These are phyloP conservation scores for Platycercus adscitus DNA, from an alignment of 2,113 vertebrate species.

Conservation along the genomic window DNA sequence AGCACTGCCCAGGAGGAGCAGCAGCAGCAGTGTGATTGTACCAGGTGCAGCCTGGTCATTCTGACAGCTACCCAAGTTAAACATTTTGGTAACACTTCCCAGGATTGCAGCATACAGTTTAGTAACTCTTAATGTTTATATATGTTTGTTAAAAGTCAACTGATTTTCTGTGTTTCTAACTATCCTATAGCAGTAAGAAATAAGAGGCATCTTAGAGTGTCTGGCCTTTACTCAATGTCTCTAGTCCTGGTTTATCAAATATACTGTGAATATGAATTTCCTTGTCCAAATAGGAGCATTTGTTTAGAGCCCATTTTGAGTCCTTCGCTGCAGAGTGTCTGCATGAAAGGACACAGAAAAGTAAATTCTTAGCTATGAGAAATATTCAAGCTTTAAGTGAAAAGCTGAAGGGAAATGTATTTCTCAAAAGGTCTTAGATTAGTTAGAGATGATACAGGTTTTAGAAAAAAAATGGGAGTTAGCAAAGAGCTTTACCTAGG, in stretches of 20 bases:
- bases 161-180: not conserved
- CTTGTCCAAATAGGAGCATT: not conserved
- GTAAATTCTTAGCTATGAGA: not conserved
- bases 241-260: not conserved
- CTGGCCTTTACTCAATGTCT: not conserved
- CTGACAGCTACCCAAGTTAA: not conserved
- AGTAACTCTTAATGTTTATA: not conserved
- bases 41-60: not conserved
- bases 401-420: not conserved
- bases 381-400: not conserved
- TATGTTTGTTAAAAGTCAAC: not conserved
- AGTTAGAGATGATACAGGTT: not conserved
- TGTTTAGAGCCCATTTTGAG: not conserved
- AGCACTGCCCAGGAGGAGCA: not conserved
- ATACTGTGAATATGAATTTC: not conserved
- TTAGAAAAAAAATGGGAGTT: not conserved
- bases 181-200: not conserved
- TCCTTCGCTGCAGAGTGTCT: not conserved
- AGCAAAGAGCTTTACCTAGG: not conserved
- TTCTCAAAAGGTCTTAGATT: not conserved
- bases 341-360: not conserved
- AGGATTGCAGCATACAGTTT: not conserved
- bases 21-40: not conserved
- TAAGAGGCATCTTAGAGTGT: not conserved
- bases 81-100: not conserved